Evolutionary conservation across 2,888 invertebrate species (phyloP), one percentile per base, ranked within the genome.

Genomic region (Pristionchus arcanus): DNA sequence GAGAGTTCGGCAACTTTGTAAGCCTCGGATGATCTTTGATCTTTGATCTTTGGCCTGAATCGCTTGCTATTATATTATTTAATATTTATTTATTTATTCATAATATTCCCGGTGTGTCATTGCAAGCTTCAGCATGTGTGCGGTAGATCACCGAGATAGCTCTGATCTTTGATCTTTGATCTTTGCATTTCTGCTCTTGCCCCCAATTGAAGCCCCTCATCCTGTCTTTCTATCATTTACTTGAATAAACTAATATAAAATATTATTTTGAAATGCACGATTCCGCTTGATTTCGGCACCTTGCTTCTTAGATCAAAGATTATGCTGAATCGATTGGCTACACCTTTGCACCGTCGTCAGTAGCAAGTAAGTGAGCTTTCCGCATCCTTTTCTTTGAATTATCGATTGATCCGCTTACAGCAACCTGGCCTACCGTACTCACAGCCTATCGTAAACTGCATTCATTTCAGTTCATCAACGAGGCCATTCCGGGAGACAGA

Each of bases 1-100:
- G 91, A n/a, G 91, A 93, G 85, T 94, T 94, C 92, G 89, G 89
- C 81, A 89, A 89, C 89, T 89, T 89, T 49, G 89, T 89, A 89
- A 74, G 74, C 74, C 74, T 74, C 31, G 55, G 83, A 83, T 83
- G 53, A 49, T 53, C 83, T 53, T 49, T 83, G 53, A 53, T 49
- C 83, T 83, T 53, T 55, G 55, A 16, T 49, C 81, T n/a, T 21
- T 42, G 68, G 16, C 16, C 68, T 59, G n/a, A 11, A 68, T 31
- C 37, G 74, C 74, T 74, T 74, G 74, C 74, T 7, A 7, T 49
- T 49, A 9, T 49, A 19, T 74, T 37, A 74, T 25, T 68, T 34
- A 68, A 37, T 81, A 49, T 53, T 81, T 74, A 74, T 74, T 74
- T 74, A 37, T 13, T 28, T 81, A 81, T 49, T 19, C n/a, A 59